Evolutionary conservation across 2,113 vertebrate species (phyloP), one percentile per base, ranked within the genome.

Genomic region (Paramormyrops kingsleyae): DNA sequence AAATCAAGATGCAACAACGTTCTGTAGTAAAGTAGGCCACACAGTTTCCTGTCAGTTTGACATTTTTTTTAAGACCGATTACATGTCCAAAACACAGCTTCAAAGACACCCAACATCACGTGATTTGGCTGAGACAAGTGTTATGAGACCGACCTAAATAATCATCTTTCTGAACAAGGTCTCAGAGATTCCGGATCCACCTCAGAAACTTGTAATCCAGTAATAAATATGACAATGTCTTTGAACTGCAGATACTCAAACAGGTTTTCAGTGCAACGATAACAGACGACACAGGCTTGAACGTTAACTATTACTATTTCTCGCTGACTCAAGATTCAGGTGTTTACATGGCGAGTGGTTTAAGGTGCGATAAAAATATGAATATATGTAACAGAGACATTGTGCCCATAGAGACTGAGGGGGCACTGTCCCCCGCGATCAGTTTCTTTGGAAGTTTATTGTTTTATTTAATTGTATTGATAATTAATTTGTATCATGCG

Each of bases 21-120:
- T 85, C 83, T 85, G 3, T 85, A 50, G 83, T n/a, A 86, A 86
- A 86, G 83, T 49, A 86, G 83, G 83, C 49, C 83, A 86, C 83
- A 86, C 44, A 47, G 13, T 85, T 85, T 85, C 83, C 44, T 85
- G 83, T 50, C 4, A 47, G 39, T 74, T 74, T 77, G 6, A 85
- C 7, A 3, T 84, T 84, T 84, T 83, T 84, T 83, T 84, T 19
- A 4, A n/a, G 44, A 83, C 39, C 47, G 24, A n/a, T 24, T 84
- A n/a, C 62, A 31, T 13, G 27, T 70, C 62, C 62, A 70, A 80
- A 42, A 42, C 17, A 80, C 74, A 80, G 31, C 74, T 80, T 80
- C 35, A 80, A 80, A 42, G 31, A 42, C 35, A 80, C 17, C 74
- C 35, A 42, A 42, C 31, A 35, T 35, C 35, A 80, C 5, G 6